These are phyloP conservation scores for Gallinago paraguaiae DNA, from an alignment of 2,113 vertebrate genomes.

Conservation along the genomic window DNA sequence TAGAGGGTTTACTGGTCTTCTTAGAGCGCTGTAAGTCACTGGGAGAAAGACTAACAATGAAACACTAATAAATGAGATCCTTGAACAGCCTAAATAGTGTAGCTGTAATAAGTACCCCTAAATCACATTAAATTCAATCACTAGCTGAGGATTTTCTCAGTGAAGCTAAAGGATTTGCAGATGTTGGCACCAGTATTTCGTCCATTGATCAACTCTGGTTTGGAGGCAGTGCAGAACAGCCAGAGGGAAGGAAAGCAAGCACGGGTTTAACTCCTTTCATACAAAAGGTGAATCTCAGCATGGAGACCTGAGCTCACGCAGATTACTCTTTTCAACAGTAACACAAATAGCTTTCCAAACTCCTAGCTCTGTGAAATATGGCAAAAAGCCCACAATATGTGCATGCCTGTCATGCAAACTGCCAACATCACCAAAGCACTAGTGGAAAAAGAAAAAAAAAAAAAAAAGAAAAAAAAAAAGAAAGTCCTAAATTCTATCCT, in stretches of 20 bases:
- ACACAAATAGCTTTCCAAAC: not conserved
- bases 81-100: not conserved
- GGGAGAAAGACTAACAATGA: not conserved
- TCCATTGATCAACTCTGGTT: not conserved
- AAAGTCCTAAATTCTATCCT: not conserved
- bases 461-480: not conserved
- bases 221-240: not conserved
- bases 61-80: not conserved
- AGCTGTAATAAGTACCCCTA: not conserved
- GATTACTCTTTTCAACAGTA: not conserved
- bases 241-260: not conserved
- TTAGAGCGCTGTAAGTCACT: not conserved
- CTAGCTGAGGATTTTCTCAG: not conserved
- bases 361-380: not conserved
- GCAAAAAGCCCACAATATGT: not conserved
- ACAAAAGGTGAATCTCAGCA: not conserved
- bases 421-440: not conserved
- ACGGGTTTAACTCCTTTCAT: not conserved
- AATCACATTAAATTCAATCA: not conserved
- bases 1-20: not conserved
- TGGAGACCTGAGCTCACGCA: not conserved
- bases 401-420: not conserved
- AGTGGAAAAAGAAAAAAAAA: not conserved
- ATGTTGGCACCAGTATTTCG: not conserved
- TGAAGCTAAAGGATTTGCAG: not conserved